Evolutionary conservation across 1,140 invertebrate species (phyloP), one percentile per base, ranked within the genome.

Genomic region (Melipona quadrifasciata): DNA sequence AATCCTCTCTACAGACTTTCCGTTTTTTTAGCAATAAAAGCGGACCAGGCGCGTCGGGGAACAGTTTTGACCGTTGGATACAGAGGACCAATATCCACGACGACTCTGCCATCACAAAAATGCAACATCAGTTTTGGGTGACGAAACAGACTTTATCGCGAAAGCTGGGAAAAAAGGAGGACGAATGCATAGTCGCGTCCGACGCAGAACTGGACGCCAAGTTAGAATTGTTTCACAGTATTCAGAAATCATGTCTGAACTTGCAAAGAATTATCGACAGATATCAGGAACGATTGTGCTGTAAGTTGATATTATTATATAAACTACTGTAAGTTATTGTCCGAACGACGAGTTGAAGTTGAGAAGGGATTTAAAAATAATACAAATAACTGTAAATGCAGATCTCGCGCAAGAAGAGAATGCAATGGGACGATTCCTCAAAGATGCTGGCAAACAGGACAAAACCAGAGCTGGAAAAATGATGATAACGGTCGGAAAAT

Each of bases 61-160:
- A 90, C 82, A 47, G 87, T 17, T 92, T 93, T 64, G 91, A 93
- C 73, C 90, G 91, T 19, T 93, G 92, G 92, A 90, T 92, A 24
- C 91, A 93, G 34, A 89, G 88, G 57, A 85, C 91, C 55, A 89
- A 92, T 85, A 55, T 91, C 34, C 85, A 92, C 14, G 89, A 91
- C 19, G 92, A 93, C 75, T 92, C 92, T n/a, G 58, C 90, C 16
- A 94, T 97, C 2, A 95, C 96, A 39, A 97, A 98, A 93, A 97
- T 99, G 96, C 98, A 99, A 93, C 98, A 99, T 93, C 98, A 99
- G 86, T 99, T 98, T 95, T 99, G 99, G 99, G 97, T 99, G 55
- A 99, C 99, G 8, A 99, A 99, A 93, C 99, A 99, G 95, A 97
- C 98, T 72, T 97, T 99, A 51, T 97, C 99, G 78, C 96, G 98